Conservation (phyloP, 2,113 vertebrate genomes). For the Tichodroma muraria region DNA sequence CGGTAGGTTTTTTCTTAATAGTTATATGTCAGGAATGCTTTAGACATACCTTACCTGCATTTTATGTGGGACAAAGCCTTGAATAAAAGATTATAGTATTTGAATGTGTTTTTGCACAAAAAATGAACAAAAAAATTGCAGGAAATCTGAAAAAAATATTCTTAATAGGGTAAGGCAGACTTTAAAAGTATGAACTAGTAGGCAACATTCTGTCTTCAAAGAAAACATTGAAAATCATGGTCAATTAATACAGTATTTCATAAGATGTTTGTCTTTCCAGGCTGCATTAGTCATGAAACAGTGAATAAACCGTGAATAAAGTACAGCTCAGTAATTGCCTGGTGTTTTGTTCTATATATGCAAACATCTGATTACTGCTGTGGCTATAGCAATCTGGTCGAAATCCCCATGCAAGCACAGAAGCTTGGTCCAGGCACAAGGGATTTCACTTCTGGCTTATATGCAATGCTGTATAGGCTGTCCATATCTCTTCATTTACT, state of each 20-base stretch:
- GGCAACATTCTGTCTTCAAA: not conserved
- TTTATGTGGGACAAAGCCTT: conserved; percentile 29
- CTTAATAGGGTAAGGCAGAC: not conserved
- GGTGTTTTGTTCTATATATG: not conserved
- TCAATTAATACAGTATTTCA: not conserved
- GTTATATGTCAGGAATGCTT: conserved; percentile 24
- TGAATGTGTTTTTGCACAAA: conserved; percentile 41
- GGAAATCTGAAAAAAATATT: not conserved
- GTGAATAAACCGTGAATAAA: not conserved
- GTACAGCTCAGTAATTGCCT: not conserved
- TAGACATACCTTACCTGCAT: conserved; percentile 20
- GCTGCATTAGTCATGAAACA: not conserved
- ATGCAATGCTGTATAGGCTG: not conserved
- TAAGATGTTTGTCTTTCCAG: not conserved
- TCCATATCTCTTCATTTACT: not conserved
- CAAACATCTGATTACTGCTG: not conserved
- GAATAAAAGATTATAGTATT: conserved; percentile 48
- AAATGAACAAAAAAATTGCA: not conserved
- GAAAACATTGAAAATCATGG: not conserved
- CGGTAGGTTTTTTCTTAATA: not conserved
- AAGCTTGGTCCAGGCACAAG: not conserved
- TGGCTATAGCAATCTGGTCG: not conserved
- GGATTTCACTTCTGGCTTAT: not conserved
- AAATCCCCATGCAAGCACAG: not conserved
- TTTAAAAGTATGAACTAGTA: not conserved